Percentiles rank a stretch among this genome's conserved stretches.
Evolutionary conservation across 2,113 vertebrate genomes (phyloP).

Genomic region (Hiodon tergisus): DNA sequence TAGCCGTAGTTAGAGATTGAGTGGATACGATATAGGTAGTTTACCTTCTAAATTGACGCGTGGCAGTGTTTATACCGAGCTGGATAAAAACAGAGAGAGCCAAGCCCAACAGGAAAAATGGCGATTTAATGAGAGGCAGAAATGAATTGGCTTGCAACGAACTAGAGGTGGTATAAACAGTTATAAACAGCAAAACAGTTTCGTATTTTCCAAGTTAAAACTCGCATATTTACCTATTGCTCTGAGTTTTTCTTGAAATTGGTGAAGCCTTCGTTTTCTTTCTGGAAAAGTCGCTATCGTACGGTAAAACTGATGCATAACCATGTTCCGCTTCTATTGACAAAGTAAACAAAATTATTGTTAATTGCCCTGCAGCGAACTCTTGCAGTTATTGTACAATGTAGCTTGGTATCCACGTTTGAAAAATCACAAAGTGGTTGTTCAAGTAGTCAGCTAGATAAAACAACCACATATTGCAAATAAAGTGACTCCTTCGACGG

Average conservation of each 20-base stretch:
- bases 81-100: slow-evolving; percentile 75
- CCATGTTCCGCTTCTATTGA: slow-evolving; percentile 93
- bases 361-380: slow-evolving; percentile 4
- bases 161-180: no score
- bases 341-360: slow-evolving; percentile 50
- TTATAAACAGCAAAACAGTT: background rate
- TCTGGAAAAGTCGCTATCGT: slow-evolving; percentile 82
- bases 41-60: slow-evolving; percentile 56
- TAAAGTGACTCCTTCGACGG: no score
- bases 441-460: no score
- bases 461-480: no score
- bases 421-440: no score
- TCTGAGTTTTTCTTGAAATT: slow-evolving; percentile 84
- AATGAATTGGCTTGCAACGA: no score
- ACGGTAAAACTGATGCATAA: slow-evolving; percentile 93
- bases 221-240: slow-evolving; percentile 78
- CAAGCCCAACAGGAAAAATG: slow-evolving; percentile 72
- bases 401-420: no score
- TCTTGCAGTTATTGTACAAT: no score
- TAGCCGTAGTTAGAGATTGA: no score
- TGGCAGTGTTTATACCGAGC: slow-evolving; percentile 79
- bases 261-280: slow-evolving; percentile 89
- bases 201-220: background rate
- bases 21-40: slow-evolving; percentile 47
- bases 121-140: slow-evolving; percentile 49